phyloP scores from a whole-genome alignment of 2,797 vertebrate species.

The Tenualosa thibaudeaui region DNA sequence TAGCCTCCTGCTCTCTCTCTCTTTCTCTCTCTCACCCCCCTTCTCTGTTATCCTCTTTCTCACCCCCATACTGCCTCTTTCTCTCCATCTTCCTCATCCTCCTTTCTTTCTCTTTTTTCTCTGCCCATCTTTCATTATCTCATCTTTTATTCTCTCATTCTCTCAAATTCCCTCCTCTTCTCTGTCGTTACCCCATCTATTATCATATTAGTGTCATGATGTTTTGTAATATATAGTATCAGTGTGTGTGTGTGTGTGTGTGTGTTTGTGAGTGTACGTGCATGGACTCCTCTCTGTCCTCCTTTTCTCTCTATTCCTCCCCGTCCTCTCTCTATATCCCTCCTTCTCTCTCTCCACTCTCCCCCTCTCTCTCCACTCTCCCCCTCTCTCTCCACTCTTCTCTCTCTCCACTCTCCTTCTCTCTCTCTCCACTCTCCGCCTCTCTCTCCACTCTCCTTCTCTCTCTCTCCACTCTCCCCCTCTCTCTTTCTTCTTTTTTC shows the following conservation, averaged over 20 bases:
- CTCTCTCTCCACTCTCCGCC: not conserved
- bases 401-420: not conserved
- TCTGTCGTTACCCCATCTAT: too few species aligned
- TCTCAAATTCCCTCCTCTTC: too few species aligned
- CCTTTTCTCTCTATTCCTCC: not conserved
- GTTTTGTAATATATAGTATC: not conserved
- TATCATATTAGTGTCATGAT: too few species aligned
- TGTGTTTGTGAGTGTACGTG: not conserved
- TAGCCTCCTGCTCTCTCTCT: not conserved
- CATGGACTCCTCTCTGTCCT: not conserved
- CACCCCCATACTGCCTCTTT: too few species aligned
- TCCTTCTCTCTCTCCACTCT: not conserved
- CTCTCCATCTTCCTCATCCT: too few species aligned
- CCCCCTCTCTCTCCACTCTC: not conserved
- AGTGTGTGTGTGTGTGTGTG: not conserved
- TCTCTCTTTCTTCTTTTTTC: not conserved
- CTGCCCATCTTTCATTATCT: too few species aligned
- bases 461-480: not conserved
- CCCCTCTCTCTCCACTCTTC: not conserved
- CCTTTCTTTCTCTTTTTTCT: too few species aligned
- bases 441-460: not conserved
- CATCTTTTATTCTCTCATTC: too few species aligned
- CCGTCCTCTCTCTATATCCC: conserved; percentile 17
- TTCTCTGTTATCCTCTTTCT: too few species aligned
- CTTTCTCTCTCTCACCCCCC: not conserved